phyloP scores from a whole-genome alignment of 1,140 invertebrate genomes.

The Neodiprion virginianus region DNA sequence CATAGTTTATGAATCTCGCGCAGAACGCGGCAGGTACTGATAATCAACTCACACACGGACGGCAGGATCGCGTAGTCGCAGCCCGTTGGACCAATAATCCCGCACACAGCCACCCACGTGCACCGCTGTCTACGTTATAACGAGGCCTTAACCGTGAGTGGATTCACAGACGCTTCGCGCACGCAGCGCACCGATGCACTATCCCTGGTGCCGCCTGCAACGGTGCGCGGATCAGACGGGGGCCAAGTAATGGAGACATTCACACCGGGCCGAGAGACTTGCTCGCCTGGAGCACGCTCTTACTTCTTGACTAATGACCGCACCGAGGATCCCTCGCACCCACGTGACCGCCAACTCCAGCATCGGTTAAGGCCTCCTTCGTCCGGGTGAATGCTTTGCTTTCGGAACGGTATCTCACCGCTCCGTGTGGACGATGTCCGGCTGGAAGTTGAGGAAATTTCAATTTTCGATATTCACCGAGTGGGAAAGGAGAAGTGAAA shows the following conservation, averaged over 20 bases:
- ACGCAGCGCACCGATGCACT: background rate
- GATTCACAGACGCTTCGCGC: background rate
- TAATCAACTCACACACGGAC: no score
- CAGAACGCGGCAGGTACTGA: no score
- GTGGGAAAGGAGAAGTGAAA: no score
- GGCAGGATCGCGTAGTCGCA: no score
- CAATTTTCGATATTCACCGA: no score
- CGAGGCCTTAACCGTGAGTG: background rate
- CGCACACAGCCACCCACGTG: background rate
- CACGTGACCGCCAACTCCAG: background rate
- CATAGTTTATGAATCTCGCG: no score
- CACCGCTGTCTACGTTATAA: background rate
- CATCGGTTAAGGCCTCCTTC: no score
- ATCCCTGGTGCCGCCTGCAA: background rate
- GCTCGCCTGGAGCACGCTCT: background rate
- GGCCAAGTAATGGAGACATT: constrained; percentile 2
- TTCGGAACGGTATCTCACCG: no score
- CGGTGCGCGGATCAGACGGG: background rate
- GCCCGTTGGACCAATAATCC: no score
- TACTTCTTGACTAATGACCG: constrained; percentile 2
- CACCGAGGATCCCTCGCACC: background rate
- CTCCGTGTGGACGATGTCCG: no score
- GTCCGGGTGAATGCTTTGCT: no score
- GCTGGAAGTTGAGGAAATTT: no score
- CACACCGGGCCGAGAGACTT: background rate